Conservation (phyloP, 2,113 vertebrate species). For the Pseudonaja textilis region DNA sequence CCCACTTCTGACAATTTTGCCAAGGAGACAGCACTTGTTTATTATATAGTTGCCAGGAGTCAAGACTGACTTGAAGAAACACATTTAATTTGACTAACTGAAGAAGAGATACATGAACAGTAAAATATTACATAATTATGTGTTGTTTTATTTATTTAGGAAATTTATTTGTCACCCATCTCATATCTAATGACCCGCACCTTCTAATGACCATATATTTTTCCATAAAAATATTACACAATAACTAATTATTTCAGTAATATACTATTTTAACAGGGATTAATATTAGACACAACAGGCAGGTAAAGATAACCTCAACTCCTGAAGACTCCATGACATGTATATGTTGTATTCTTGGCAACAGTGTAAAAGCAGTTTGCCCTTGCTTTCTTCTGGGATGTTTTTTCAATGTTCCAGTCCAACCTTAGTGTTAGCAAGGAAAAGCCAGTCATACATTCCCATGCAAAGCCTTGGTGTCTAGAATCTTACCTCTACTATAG, state of each 20-base stretch:
- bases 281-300: background rate
- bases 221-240: background rate
- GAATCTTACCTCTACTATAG: background rate
- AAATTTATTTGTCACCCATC: background rate
- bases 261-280: background rate
- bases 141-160: background rate
- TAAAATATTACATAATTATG: background rate
- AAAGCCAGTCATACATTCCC: background rate
- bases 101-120: background rate
- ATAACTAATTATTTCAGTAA: background rate
- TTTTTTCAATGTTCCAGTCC: background rate
- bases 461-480: background rate
- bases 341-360: background rate
- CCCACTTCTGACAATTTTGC: background rate
- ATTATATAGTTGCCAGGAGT: background rate
- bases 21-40: background rate
- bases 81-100: background rate
- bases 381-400: background rate
- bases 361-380: background rate
- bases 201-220: background rate
- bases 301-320: background rate
- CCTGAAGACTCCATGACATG: background rate
- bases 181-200: background rate
- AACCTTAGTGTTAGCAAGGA: conserved; percentile 6
- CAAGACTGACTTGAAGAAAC: background rate